Conservation (phyloP, 2,797 vertebrate genomes). For the Peromyscus attwateri region DNA sequence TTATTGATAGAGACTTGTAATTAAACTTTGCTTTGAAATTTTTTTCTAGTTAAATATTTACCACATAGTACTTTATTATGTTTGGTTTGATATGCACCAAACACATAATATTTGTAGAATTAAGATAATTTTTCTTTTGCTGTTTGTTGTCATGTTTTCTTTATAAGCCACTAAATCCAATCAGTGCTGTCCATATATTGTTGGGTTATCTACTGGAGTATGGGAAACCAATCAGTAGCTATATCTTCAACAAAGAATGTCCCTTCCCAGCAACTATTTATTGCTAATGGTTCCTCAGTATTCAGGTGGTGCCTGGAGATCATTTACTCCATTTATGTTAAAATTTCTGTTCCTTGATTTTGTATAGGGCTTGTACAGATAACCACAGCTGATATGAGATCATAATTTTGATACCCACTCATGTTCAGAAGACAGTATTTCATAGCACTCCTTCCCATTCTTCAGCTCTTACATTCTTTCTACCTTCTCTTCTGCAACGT, state of each 20-base stretch:
- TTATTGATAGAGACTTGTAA: not conserved
- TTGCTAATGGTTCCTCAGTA: not conserved
- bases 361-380: not conserved
- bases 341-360: not conserved
- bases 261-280: not conserved
- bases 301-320: not conserved
- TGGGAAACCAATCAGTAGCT: not conserved
- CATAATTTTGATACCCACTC: not conserved
- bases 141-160: not conserved
- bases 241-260: not conserved
- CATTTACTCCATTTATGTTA: not conserved
- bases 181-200: not conserved
- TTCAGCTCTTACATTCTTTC: not conserved
- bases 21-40: constrained; percentile 27
- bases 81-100: not conserved
- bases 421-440: not conserved
- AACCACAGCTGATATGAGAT: not conserved
- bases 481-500: not conserved
- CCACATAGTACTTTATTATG: not conserved
- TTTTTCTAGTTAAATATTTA: not conserved
- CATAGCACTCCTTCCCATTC: not conserved
- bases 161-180: not conserved
- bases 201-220: too few relatives aligned
- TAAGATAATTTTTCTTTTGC: not conserved
- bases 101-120: not conserved